Evolutionary conservation across 2,797 vertebrate genomes (phyloP), one percentile per base, ranked within the genome.

Genomic region (Xenentodon cancila): DNA sequence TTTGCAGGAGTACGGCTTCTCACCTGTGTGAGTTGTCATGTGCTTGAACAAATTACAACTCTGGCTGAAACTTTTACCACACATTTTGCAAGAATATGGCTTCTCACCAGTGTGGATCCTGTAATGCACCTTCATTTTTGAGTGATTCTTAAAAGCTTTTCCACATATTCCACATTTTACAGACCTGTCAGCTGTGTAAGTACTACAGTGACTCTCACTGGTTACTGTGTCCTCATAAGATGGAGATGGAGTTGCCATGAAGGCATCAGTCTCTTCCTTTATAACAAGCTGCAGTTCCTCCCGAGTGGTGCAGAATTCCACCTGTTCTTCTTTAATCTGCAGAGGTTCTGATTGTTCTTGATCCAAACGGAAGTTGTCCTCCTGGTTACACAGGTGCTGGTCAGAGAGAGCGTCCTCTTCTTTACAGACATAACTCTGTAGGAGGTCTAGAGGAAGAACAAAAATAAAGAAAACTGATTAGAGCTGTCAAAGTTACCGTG

Each of bases 391-490:
- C 3, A 5, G 25, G n/a, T 48, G 17, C 61, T 18, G 60, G 5
- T 53, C 27, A 46, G 9, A 0, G 5, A 34, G 18, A 63, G 46
- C 51, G 20, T 53, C 56, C 21, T 46, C 34, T 7, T 51, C 53
- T 1, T 9, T 2, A 8, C 2, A 8, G 15, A 59, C 15, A 0
- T 15, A 20, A 0, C n/a, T 20, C 8, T 17, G 42, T 0, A 21
- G 44, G 20, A 20, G 12, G 0, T 55, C 61, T 64, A 30, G 7
- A 53, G 11, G 6, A 7, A 25, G 25, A 25, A 25, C 25, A 25
- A 3, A 25, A 25, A 25, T 25, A 25, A 25, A 25, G 3, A 5
- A 5, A 5, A 25, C 25, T 25, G 25, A 25, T 25, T 25, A 25
- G 25, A 5, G 25, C 25, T 5, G 25, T 25, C 25, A 25, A 25